Evolutionary conservation across 2,113 vertebrate genomes (phyloP).

Genomic region (Otis tarda): DNA sequence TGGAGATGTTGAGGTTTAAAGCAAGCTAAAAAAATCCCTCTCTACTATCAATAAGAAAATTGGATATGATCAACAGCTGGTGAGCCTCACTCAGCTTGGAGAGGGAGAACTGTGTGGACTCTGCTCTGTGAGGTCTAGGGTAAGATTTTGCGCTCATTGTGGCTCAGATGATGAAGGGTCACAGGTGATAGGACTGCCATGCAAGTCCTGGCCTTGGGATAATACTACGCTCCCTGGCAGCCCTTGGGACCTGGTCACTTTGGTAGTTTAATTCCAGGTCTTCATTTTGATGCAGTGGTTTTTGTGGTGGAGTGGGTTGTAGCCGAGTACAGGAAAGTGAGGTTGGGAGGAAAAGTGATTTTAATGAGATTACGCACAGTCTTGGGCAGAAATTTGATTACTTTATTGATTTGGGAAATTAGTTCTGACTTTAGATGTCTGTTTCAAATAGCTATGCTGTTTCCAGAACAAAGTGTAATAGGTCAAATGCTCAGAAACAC

Average conservation of each 20-base stretch:
- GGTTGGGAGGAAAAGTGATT: background rate
- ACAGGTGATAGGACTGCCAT: background rate
- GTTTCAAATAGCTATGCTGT: background rate
- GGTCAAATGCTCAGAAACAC: background rate
- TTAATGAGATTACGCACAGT: background rate
- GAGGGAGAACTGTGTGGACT: accelerated
- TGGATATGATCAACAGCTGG: background rate
- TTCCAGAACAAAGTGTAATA: background rate
- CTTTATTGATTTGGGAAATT: background rate
- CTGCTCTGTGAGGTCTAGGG: background rate
- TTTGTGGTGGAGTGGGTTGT: background rate
- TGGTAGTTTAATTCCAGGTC: accelerated
- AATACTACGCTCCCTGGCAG: background rate
- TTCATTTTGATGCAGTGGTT: background rate
- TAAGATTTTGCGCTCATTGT: background rate
- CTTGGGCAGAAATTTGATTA: background rate
- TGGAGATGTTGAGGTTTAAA: background rate
- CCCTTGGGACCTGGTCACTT: background rate
- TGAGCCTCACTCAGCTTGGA: background rate
- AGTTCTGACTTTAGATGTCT: background rate
- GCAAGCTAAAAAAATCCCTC: accelerated
- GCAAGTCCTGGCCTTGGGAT: background rate
- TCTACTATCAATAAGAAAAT: background rate
- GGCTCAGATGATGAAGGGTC: background rate
- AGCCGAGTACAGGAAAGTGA: background rate